Conservation (phyloP, 2,113 vertebrate genomes). For the Gymnobelideus leadbeateri region DNA sequence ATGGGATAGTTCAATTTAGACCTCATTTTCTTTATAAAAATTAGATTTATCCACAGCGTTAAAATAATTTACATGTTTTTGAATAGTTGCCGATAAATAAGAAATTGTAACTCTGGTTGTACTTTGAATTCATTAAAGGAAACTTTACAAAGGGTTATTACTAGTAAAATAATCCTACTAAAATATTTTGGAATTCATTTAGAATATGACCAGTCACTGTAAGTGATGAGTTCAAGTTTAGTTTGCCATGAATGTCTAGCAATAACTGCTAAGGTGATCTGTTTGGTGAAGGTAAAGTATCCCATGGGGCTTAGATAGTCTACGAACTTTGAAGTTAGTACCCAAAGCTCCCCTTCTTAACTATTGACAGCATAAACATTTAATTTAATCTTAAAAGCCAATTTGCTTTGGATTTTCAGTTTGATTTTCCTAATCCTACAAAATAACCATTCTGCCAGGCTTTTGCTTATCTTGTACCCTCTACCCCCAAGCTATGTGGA, state of each 20-base stretch:
- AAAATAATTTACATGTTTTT: constrained; percentile 7
- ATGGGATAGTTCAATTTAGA: background rate
- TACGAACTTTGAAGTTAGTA: background rate
- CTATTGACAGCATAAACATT: background rate
- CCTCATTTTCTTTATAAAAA: background rate
- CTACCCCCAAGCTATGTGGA: background rate
- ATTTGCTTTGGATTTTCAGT: background rate
- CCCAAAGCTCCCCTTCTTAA: background rate
- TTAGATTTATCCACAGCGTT: background rate
- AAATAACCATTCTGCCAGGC: background rate
- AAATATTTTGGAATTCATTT: constrained; percentile 37
- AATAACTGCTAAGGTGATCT: background rate
- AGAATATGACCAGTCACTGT: constrained; percentile 16
- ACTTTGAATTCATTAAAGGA: constrained; percentile 17
- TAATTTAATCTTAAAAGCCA: background rate
- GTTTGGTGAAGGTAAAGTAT: background rate
- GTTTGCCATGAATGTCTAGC: background rate
- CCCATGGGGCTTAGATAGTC: background rate
- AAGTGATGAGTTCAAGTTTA: constrained; percentile 22
- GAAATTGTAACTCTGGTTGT: constrained; percentile 41
- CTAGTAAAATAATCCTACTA: constrained; percentile 46
- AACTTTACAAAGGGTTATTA: constrained; percentile 32
- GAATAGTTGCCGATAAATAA: constrained; percentile 29
- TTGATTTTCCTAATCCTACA: background rate
- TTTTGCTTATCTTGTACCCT: background rate